phyloP scores from a whole-genome alignment of 2,888 invertebrate species.

The Archaeoteleia sp. region DNA sequence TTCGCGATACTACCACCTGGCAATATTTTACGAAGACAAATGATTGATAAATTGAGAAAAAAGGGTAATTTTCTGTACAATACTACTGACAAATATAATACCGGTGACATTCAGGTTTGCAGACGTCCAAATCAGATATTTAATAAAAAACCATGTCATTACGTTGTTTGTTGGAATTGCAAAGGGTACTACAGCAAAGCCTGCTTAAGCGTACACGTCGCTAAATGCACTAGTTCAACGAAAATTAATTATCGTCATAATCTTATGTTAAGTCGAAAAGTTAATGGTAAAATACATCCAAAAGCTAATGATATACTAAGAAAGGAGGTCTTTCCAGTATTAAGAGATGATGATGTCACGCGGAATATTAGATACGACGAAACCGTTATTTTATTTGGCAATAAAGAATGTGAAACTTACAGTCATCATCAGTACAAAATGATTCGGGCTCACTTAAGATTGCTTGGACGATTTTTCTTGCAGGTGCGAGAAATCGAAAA shows the following conservation, averaged over 20 bases:
- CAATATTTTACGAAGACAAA: background rate
- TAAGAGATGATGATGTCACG: too few relatives aligned
- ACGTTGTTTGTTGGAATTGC: too few relatives aligned
- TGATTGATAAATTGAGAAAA: slow-evolving; percentile 6
- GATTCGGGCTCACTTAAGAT: slow-evolving; percentile 1
- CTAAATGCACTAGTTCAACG: background rate
- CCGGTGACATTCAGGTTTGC: background rate
- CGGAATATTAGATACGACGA: too few relatives aligned
- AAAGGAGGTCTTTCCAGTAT: too few relatives aligned
- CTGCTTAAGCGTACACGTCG: too few relatives aligned
- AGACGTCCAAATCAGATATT: slow-evolving; percentile 1
- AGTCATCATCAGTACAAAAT: slow-evolving; percentile 9
- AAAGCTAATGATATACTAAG: too few relatives aligned
- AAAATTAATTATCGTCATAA: background rate
- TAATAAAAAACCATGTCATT: background rate
- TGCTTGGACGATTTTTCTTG: slow-evolving; percentile 7
- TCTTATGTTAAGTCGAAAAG: background rate
- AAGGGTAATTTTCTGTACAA: slow-evolving; percentile 5
- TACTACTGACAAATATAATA: background rate
- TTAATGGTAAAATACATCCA: too few relatives aligned
- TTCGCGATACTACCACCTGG: background rate
- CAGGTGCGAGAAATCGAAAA: background rate
- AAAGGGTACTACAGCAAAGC: too few relatives aligned
- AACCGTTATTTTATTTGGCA: too few relatives aligned
- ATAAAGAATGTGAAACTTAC: slow-evolving; percentile 11